These are phyloP conservation scores for Drosophila mettleri DNA, from an alignment of 2,888 invertebrate species.

Conservation along the genomic window DNA sequence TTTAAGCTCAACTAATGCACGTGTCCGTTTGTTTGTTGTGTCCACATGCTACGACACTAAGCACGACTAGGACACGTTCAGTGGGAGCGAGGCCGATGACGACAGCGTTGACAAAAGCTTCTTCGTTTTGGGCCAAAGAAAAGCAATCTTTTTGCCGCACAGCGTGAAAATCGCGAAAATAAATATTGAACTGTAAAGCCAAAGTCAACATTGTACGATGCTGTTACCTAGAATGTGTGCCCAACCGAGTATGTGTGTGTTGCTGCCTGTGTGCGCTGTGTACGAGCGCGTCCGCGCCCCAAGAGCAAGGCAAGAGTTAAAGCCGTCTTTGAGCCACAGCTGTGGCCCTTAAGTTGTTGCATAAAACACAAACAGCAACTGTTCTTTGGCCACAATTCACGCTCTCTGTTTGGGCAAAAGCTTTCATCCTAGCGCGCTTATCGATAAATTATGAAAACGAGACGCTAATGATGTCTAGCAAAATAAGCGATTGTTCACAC, in stretches of 20 bases:
- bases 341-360: conserved; percentile 44
- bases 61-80: conserved; percentile 15
- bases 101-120: conserved; percentile 43
- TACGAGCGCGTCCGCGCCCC: conserved; percentile 4
- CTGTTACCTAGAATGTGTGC: conserved; percentile 42
- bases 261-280: conserved; percentile 6
- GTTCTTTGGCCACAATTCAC: conserved; percentile 29
- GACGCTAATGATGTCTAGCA: conserved; percentile 45
- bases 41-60: conserved; percentile 61
- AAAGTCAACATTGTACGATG: conserved; percentile 74
- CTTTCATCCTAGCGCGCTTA: conserved; percentile 38
- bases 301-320: conserved; percentile 40
- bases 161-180: conserved; percentile 82
- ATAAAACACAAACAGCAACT: conserved; percentile 36
- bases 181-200: conserved; percentile 83
- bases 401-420: conserved; percentile 44
- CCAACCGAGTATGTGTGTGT: conserved; percentile 3
- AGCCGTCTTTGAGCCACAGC: conserved; percentile 52
- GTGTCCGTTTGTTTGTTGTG: conserved; percentile 76
- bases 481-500: conserved; percentile 28
- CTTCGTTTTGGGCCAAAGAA: conserved; percentile 37
- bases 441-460: conserved; percentile 56
- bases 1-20: conserved; percentile 78
- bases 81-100: conserved; percentile 14
- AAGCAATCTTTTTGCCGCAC: conserved; percentile 64